Base-by-base conservation (phyloP, 2,113 vertebrate genomes). In the Bubo scandiacus region DNA sequence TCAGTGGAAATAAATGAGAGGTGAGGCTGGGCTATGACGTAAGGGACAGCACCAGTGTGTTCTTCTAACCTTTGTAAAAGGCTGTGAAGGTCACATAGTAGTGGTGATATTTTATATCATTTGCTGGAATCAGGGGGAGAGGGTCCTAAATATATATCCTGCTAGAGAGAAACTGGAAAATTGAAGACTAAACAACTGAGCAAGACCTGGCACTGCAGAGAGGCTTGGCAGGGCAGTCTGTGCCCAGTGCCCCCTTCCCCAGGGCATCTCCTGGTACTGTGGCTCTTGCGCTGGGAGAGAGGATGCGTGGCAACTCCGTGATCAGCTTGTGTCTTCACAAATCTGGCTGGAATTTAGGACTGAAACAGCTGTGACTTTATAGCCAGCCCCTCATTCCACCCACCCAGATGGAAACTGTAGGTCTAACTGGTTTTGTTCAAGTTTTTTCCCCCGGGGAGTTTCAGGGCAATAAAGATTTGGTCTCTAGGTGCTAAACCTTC, bases 261-360 rank as follows among this genome's bases (percentile, higher is more conserved):
- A 62, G 26, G 3, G 1, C 6, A 4, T 54, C 27, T 86, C n/a
- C n/a, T 30, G 70, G n/a, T 23, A 34, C 1, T 2, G 45, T 59
- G 15, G 22, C 36, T 74, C 61, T 51, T 34, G 61, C 15, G 11
- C 1, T 52, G 21, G 15, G 32, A 78, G 40, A 17, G 21, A n/a
- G 18, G 6, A 47, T 61, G 23, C 15, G 38, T 1, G 14, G 65
- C 12, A 59, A 43, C 43, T 18, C 29, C 4, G 0, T 30, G 40
- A 40, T 61, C 55, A 52, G 3, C 58, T 65, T 36, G 13, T 38
- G 15, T 30, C 54, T 68, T 73, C 42, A 45, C 23, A 70, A 58
- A 89, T 23, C 49, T 47, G 42, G 16, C 51, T 70, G 72, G 40
- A 86, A 73, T 84, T 62, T 49, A 66, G 42, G 40, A 30, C 55